Percentiles rank a stretch among this genome's conserved stretches.
Conservation (phyloP, 1,140 invertebrate species). For the Colletes gigas region DNA sequence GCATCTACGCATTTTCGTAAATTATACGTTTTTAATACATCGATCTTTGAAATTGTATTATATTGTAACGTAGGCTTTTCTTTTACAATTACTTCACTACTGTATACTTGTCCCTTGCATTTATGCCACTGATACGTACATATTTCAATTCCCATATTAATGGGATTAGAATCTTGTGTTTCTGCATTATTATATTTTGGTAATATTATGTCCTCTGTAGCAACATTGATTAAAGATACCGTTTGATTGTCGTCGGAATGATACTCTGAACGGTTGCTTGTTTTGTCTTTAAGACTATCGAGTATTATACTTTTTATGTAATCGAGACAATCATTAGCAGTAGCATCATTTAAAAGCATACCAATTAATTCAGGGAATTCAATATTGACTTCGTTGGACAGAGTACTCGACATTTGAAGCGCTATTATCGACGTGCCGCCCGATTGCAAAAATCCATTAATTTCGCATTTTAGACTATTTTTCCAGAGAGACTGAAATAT, state of each 20-base stretch:
- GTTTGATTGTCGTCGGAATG: not conserved
- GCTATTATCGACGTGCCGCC: conserved; percentile 81
- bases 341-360: conserved; percentile 72
- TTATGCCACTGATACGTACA: conserved; percentile 73
- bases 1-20: conserved; percentile 88
- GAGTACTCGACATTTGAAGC: conserved; percentile 75
- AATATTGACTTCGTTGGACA: conserved; percentile 63
- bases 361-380: conserved; percentile 73
- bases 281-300: not conserved
- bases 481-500: conserved; percentile 73
- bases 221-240: not conserved
- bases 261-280: not conserved
- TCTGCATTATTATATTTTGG: not conserved
- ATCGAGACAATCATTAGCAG: conserved; percentile 54
- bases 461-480: conserved; percentile 60
- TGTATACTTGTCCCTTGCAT: conserved; percentile 70
- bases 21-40: conserved; percentile 78
- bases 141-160: not conserved
- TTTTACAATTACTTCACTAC: not conserved
- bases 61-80: conserved; percentile 17
- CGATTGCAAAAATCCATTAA: conserved; percentile 78
- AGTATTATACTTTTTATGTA: conserved; percentile 54
- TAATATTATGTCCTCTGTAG: not conserved
- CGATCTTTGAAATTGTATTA: conserved; percentile 48
- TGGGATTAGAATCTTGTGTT: not conserved